Evolutionary conservation across 2,888 invertebrate species (phyloP), one percentile per base, ranked within the genome.

Genomic region (Neuroscelio doddi): DNA sequence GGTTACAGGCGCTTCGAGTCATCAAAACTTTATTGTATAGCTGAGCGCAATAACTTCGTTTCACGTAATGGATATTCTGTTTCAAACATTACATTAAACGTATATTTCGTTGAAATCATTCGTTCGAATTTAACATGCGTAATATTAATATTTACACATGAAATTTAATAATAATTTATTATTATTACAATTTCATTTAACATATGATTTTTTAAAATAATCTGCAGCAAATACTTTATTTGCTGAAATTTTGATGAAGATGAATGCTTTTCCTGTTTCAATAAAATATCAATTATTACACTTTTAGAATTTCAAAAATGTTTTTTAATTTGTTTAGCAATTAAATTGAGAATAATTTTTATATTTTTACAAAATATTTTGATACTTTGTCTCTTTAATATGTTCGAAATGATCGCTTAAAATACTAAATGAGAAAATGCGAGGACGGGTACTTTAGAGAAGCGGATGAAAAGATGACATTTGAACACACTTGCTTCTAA

Each of bases 401-500:
- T 65, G 62, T 67, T 38, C 44, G 21, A 8, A 52, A 53, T 46
- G 58, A 51, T 16, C 55, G 15, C 51, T 62, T 44, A 53, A 56
- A 70, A 64, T 64, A 45, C 32, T 50, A 52, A 66, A 75, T 75
- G 69, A 74, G 71, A 71, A 75, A 74, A 73, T 75, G 68, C 64
- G 58, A 55, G 45, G 58, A 41, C 29, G 41, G 27, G 42, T 17
- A 57, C 55, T 36, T 52, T 58, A 39, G 27, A n/a, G n/a, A n/a
- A 30, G 38, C 30, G 32, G 47, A 26, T 38, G 21, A 32, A 42
- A 51, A 39, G 44, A 45, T n/a, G n/a, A n/a, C n/a, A n/a, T n/a
- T n/a, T n/a, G 15, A 42, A 36, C 32, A 17, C 27, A 21, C 32
- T 34, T 24, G 44, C 34, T 2, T 21, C 27, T 42, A 44, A 30